phyloP scores from a whole-genome alignment of 2,113 vertebrate species.

The Myotis yumanensis region DNA sequence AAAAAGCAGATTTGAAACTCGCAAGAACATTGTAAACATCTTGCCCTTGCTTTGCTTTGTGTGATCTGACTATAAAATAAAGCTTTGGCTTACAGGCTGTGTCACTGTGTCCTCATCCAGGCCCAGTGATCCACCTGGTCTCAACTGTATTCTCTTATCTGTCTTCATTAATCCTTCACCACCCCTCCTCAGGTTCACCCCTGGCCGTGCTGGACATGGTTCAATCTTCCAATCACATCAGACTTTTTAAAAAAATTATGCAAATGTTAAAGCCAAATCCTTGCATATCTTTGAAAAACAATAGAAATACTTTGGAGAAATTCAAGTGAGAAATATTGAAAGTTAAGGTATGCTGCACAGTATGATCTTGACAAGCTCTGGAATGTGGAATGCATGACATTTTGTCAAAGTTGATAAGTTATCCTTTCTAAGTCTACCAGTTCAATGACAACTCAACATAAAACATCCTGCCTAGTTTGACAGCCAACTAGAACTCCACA shows the following conservation, averaged over 20 bases:
- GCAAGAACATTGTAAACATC: no score
- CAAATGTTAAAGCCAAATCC: background rate
- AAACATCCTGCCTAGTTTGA: conserved; percentile 13
- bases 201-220: no score
- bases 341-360: background rate
- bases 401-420: background rate
- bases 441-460: conserved; percentile 11
- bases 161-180: no score
- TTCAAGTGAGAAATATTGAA: background rate
- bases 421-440: background rate
- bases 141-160: no score
- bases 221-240: background rate
- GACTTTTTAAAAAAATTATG: background rate
- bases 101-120: no score
- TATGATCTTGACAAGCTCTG: background rate
- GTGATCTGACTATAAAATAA: no score
- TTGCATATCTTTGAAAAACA: background rate
- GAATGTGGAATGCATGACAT: background rate
- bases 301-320: background rate
- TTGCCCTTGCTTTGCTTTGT: no score
- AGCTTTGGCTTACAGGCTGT: no score
- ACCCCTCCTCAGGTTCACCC: no score
- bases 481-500: conserved; percentile 19
- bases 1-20: no score
- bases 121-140: no score